A percentile compares a stretch with the other conserved stretches of the same genome.
Conservation (phyloP, 2,113 vertebrate species). For the Geococcyx californianus region DNA sequence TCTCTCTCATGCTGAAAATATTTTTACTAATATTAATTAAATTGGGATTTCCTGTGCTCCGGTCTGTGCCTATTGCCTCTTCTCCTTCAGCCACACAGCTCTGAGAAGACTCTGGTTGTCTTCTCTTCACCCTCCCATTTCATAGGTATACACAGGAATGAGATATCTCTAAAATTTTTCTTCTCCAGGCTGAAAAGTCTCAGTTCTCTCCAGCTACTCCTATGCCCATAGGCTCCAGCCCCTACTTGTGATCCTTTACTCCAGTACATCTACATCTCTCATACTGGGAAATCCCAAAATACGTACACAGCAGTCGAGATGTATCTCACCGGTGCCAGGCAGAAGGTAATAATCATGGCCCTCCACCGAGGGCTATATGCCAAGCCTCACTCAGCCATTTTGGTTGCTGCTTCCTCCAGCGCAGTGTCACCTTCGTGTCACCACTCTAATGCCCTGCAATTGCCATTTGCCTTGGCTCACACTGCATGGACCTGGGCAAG, state of each 20-base stretch:
- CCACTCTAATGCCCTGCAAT: background rate
- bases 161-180: background rate
- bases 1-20: background rate
- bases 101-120: background rate
- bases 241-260: background rate
- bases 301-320: background rate
- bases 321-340: background rate
- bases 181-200: background rate
- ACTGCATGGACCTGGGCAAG: background rate
- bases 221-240: background rate
- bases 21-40: background rate
- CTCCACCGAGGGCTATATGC: background rate
- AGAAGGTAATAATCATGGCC: background rate
- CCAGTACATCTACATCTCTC: rapidly evolving
- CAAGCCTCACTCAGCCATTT: rapidly evolving
- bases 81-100: rapidly evolving
- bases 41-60: background rate
- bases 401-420: rapidly evolving
- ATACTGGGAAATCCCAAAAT: background rate
- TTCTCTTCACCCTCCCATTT: background rate
- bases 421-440: rapidly evolving
- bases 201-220: background rate
- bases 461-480: background rate
- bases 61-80: background rate
- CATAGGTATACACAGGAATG: background rate